Conservation (phyloP, 2,888 invertebrate genomes). For the Drosophila rellima region DNA sequence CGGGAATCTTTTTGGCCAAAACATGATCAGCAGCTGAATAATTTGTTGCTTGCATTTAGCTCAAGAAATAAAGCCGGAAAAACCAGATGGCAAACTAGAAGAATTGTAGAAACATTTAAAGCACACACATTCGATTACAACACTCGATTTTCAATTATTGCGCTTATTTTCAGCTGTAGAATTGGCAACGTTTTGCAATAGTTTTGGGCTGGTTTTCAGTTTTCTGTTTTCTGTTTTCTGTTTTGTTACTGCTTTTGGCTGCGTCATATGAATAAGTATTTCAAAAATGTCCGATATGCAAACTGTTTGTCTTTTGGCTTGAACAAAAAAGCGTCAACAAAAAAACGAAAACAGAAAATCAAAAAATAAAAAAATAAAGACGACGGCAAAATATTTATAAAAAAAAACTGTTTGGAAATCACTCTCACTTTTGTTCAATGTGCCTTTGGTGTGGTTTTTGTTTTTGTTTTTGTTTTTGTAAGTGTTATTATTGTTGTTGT, state of each 20-base stretch:
- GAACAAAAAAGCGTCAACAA: slow-evolving; percentile 50
- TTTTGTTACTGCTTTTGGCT: slow-evolving; percentile 7
- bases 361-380: slow-evolving; percentile 34
- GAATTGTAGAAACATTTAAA: slow-evolving; percentile 7
- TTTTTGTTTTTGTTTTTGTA: slow-evolving; percentile 41
- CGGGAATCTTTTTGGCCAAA: slow-evolving; percentile 70
- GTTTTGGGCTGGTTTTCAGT: slow-evolving; percentile 1
- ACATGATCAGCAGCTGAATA: slow-evolving; percentile 57
- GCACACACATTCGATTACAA: slow-evolving; percentile 43
- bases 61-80: slow-evolving; percentile 20
- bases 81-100: slow-evolving; percentile 23
- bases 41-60: slow-evolving; percentile 62
- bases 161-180: slow-evolving; percentile 18
- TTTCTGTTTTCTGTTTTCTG: neutral
- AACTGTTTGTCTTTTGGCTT: slow-evolving; percentile 43
- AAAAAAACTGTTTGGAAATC: slow-evolving; percentile 76
- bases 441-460: slow-evolving; percentile 47
- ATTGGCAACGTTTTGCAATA: slow-evolving; percentile 26
- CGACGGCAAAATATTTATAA: slow-evolving; percentile 30
- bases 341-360: slow-evolving; percentile 46
- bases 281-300: slow-evolving; percentile 50
- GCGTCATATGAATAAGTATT: slow-evolving; percentile 69
- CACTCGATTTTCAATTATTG: slow-evolving; percentile 17
- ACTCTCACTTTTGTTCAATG: slow-evolving; percentile 83
- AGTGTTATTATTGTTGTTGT: slow-evolving; percentile 37